Conservation (phyloP, 2,797 vertebrate species). For the Enteromius mattozi region DNA sequence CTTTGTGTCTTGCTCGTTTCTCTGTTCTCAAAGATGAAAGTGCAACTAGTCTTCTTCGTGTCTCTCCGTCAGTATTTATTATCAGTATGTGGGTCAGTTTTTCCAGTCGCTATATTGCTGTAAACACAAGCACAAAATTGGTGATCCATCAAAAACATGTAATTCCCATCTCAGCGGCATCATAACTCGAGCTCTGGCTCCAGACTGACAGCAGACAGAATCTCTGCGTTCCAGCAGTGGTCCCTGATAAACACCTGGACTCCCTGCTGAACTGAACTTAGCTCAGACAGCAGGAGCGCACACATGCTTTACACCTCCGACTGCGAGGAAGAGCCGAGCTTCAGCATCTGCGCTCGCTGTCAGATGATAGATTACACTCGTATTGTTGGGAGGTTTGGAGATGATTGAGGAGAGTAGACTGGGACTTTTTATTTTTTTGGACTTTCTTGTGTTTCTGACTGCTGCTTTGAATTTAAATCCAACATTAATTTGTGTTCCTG, state of each 20-base stretch:
- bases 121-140: constrained; percentile 4
- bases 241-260: constrained; percentile 44
- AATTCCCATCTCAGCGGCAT: constrained; percentile 27
- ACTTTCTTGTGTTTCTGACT: neutral
- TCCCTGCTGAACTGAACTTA: constrained; percentile 22
- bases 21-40: constrained; percentile 7
- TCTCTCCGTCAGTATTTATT: neutral
- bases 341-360: neutral
- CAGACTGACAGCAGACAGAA: constrained; percentile 32
- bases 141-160: constrained; percentile 17
- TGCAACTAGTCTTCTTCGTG: neutral
- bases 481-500: neutral
- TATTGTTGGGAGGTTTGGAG: constrained; percentile 19
- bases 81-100: constrained; percentile 24
- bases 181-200: neutral
- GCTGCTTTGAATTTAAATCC: neutral
- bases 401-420: neutral
- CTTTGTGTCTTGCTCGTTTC: neutral
- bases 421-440: neutral
- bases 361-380: neutral
- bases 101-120: constrained; percentile 1
- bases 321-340: constrained; percentile 1
- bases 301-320: constrained; percentile 11
- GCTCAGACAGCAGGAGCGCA: constrained; percentile 30
- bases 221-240: constrained; percentile 11